Evolutionary conservation across 2,888 invertebrate genomes (phyloP).

Genomic region (Archips crataeganus): DNA sequence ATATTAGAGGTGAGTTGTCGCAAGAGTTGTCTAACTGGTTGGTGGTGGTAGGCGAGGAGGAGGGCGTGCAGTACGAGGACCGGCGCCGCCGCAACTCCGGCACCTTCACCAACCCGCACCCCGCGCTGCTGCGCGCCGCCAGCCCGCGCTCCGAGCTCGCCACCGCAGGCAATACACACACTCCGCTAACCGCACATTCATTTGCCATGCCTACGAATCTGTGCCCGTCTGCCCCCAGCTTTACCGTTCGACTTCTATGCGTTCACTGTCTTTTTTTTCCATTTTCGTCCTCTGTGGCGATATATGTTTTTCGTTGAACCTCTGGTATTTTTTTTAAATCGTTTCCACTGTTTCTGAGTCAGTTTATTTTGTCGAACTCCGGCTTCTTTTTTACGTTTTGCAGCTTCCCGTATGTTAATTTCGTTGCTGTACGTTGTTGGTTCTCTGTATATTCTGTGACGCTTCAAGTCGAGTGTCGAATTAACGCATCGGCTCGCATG

Average conservation of each 20-base stretch:
- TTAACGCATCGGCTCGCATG: not conserved
- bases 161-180: slow-evolving; percentile 70
- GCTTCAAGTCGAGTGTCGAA: not conserved
- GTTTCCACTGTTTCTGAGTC: slow-evolving; percentile 13
- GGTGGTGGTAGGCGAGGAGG: slow-evolving; percentile 48
- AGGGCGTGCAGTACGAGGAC: slow-evolving; percentile 69
- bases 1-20: not conserved
- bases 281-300: slow-evolving; percentile 23
- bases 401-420: slow-evolving; percentile 40
- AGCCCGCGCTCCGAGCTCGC: slow-evolving; percentile 80
- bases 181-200: not conserved
- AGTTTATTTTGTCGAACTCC: slow-evolving; percentile 15
- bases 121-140: slow-evolving; percentile 72
- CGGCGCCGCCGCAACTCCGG: slow-evolving; percentile 76
- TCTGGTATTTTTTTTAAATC: not conserved
- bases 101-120: slow-evolving; percentile 77
- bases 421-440: slow-evolving; percentile 48
- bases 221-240: slow-evolving; percentile 19
- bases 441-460: slow-evolving; percentile 44
- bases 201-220: slow-evolving; percentile 33
- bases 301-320: not conserved
- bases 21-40: not conserved
- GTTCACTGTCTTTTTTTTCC: slow-evolving; percentile 15
- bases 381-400: slow-evolving; percentile 34
- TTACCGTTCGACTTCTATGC: slow-evolving; percentile 18